Base-by-base conservation (phyloP, 1,140 invertebrate genomes). In the Dermatophagoides farinae region DNA sequence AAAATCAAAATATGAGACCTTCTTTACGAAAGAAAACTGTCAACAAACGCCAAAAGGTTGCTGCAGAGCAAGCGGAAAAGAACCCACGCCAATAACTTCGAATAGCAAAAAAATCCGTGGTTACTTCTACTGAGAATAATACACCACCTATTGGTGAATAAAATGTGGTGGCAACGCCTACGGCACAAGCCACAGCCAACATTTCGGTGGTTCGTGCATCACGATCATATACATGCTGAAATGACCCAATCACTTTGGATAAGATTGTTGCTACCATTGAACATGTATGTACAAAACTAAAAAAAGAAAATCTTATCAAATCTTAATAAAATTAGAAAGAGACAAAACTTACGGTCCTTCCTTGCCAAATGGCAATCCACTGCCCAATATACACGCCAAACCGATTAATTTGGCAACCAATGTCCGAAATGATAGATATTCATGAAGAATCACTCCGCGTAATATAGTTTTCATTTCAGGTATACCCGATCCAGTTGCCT, bases 391-490 rank as follows among this genome's bases (percentile, higher is more conserved):
- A 41, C 91, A 88, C 43, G 89, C 96, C 25, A 99, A 77, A 37
- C 93, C 54, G 39, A 31, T n/a, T 8, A 92, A 79, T 78, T 99
- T 98, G n/a, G 92, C 88, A 43, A 98, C 77, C 37, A 98, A 75
- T 1, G 93, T 97, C 66, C 86, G 80, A 68, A 93, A 90, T 43
- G 93, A 97, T 57, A 98, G 76, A 72, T 95, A 98, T 71, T 98
- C 92, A 75, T 97, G 96, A 4, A 31, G 31, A 31, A 31, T 31
- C 5, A 22, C 11, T 49, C 57, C 60, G 10, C 61, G 12, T 14
- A 99, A 77, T 60, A 97, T 96, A 1, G 92, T 97, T 75, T 98
- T 97, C 92, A 98, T 97, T 75, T 98, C 95, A 31, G 93, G 95
- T 68, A 97, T 97, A 52, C 95, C 93, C 49, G 92, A 97, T 67